Evolutionary conservation across 2,797 vertebrate genomes (phyloP).

Genomic region (Furcifer pardalis): DNA sequence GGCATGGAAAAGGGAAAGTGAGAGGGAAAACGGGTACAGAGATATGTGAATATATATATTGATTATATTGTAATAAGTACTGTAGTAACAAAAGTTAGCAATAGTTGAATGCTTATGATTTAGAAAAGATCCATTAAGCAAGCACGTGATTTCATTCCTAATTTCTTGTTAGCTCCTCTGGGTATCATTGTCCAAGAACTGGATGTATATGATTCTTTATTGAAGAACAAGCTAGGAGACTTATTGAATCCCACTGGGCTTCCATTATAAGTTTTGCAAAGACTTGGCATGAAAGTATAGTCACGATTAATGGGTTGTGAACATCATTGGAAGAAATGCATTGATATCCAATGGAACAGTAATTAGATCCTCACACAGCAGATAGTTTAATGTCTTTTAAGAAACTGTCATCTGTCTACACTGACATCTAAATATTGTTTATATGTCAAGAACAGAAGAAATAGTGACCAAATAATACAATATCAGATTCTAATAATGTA

Average conservation of each 20-base stretch:
- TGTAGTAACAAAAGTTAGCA: too few species aligned
- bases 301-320: slow-evolving; percentile 74
- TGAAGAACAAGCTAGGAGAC: slow-evolving; percentile 70
- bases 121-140: background rate
- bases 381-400: slow-evolving; percentile 71
- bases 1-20: too few species aligned
- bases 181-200: slow-evolving; percentile 49
- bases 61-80: too few species aligned
- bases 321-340: slow-evolving; percentile 69
- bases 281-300: slow-evolving; percentile 66
- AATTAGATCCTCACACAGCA: slow-evolving; percentile 71
- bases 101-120: too few species aligned
- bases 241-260: slow-evolving; percentile 63
- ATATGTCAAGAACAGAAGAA: slow-evolving; percentile 54
- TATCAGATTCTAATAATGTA: background rate
- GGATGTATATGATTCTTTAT: background rate
- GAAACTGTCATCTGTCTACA: slow-evolving; percentile 67
- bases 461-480: background rate
- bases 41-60: too few species aligned
- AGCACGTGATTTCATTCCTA: background rate
- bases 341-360: slow-evolving; percentile 77
- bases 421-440: slow-evolving; percentile 39
- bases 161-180: slow-evolving; percentile 28
- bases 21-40: too few species aligned
- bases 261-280: slow-evolving; percentile 68